Base-by-base conservation (phyloP, 2,888 invertebrate species). In the Hyles lineata region DNA sequence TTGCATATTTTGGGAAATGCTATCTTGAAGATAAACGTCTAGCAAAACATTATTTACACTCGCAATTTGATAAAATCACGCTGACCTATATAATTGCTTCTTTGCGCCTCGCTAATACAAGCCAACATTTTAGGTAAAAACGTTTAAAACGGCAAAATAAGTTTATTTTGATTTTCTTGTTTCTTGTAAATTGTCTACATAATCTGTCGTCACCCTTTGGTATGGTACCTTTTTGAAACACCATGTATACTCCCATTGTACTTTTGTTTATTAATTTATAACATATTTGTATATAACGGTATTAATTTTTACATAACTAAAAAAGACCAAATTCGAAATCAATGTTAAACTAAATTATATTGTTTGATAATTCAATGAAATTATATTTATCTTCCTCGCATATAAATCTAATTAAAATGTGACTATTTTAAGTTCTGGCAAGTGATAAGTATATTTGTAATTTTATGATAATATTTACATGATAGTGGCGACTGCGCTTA, bases 381-480 rank as follows among this genome's bases (percentile, higher is more conserved):
- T 15, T 50, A 55, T 55, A n/a, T 55, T n/a, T 55, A 55, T n/a
- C 55, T n/a, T 55, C 55, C 55, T 55, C 55, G 55, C 55, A 55
- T 55, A 55, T 55, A 43, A 43, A 43, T 43, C 11, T 43, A 43
- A 43, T 43, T 43, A 43, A 43, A 43, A 43, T 43, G 55, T 55
- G 55, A 55, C 55, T 55, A 55, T 19, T n/a, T 55, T 55, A n/a
- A 55, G n/a, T 55, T 55, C n/a, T 55, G 17, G 55, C 8, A n/a
- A 55, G 6, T 55, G 55, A 55, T 55, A 55, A 55, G n/a, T 55
- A 6, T n/a, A 55, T 19, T 55, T 55, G 55, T 55, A 55, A 55
- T 55, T 55, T 55, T 55, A 55, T 55, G 55, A 55, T 55, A 55
- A n/a, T 43, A 43, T 43, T 55, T 55, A 55, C 55, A 55, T 55